Percentiles rank a stretch among this genome's conserved stretches.
phyloP scores from a whole-genome alignment of 2,888 invertebrate genomes.

The Mesorhabditis spiculigera region DNA sequence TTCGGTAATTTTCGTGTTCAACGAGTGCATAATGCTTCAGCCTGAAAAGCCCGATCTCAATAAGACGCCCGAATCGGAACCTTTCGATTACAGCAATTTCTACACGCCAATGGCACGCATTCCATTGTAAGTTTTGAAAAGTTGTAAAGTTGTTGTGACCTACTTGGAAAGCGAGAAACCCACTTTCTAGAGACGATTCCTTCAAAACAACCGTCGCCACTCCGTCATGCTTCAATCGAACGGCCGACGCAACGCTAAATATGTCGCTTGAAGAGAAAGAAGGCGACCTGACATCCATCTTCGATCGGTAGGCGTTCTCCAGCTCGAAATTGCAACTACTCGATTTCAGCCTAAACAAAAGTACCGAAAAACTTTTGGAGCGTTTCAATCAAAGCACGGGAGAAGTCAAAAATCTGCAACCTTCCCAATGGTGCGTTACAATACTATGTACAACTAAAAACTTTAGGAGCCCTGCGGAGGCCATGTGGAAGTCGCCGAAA shows the following conservation, averaged over 20 bases:
- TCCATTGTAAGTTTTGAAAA: neutral
- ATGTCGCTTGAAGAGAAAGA: neutral
- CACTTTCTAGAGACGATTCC: neutral
- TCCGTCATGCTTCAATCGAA: neutral
- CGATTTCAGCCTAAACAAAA: too few relatives aligned
- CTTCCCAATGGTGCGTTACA: neutral
- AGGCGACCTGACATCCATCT: neutral
- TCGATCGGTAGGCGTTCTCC: neutral
- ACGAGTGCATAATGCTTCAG: too few relatives aligned
- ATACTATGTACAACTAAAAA: neutral
- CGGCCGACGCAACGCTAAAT: neutral
- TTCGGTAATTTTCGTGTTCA: too few relatives aligned
- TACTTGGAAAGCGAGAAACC: neutral
- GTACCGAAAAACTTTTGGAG: too few relatives aligned
- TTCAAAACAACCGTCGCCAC: neutral
- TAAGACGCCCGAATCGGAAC: conserved; percentile 1
- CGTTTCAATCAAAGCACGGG: too few relatives aligned
- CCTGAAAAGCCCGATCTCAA: neutral
- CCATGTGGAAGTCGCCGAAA: conserved; percentile 1
- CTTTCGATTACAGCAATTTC: neutral
- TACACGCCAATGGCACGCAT: neutral
- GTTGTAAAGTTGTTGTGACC: too few relatives aligned
- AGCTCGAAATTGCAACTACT: neutral
- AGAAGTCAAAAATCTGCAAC: neutral
- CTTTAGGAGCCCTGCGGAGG: neutral